Evolutionary conservation across 92 coral and sea anemone genomes (phyloP).

Genomic region (Phenganax subtilis): DNA sequence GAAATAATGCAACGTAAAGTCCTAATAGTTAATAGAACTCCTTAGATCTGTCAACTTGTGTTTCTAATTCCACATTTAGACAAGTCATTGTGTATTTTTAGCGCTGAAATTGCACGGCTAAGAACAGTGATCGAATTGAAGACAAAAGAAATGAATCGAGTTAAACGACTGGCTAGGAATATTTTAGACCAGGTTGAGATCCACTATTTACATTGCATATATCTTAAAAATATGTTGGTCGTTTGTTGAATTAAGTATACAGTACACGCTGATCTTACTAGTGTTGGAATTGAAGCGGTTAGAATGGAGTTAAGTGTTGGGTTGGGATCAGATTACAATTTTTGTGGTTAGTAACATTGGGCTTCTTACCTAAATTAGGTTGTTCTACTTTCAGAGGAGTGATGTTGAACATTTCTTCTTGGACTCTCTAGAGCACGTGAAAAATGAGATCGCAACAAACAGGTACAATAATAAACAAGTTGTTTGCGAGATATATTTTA

Average conservation of each 20-base stretch:
- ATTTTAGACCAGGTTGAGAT: constrained; percentile 81
- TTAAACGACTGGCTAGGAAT: constrained; percentile 87
- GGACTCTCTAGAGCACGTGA: constrained; percentile 90
- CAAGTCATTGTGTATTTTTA: constrained; percentile 20
- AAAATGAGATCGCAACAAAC: constrained; percentile 82
- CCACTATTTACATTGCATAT: neutral
- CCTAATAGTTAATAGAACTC: neutral
- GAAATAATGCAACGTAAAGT: constrained; percentile 57
- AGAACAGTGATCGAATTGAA: constrained; percentile 75
- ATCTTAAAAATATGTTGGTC: too few relatives aligned
- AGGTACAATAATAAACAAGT: constrained; percentile 49
- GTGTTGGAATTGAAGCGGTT: neutral
- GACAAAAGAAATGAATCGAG: constrained; percentile 89
- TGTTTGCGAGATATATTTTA: neutral
- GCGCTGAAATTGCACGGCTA: constrained; percentile 84
- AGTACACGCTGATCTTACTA: too few relatives aligned
- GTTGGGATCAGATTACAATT: too few relatives aligned
- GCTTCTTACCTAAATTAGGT: neutral
- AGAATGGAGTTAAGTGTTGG: too few relatives aligned
- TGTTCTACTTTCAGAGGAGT: constrained; percentile 58
- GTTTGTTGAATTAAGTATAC: neutral
- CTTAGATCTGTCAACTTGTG: neutral
- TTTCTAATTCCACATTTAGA: neutral
- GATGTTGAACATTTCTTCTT: constrained; percentile 93
- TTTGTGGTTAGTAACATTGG: too few relatives aligned